These are phyloP conservation scores for Augochlorella aurata DNA, from an alignment of 2,888 invertebrate species.

Conservation along the genomic window DNA sequence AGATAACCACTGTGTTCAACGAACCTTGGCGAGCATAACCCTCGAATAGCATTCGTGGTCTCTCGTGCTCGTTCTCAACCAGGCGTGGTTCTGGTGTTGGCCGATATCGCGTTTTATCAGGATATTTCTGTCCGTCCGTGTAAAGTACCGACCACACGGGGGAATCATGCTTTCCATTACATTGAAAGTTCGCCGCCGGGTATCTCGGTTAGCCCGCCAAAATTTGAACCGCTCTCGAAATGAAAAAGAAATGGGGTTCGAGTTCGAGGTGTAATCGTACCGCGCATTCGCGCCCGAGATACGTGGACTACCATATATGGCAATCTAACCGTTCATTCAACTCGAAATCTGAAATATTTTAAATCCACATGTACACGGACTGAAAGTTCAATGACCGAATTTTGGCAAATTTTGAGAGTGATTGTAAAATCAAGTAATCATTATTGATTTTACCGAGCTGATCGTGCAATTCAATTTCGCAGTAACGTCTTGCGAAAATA, in stretches of 20 bases:
- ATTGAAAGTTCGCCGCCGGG: slow-evolving; percentile 35
- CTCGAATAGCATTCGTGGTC: slow-evolving; percentile 49
- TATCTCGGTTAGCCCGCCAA: slow-evolving; percentile 54
- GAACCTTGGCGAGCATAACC: slow-evolving; percentile 58
- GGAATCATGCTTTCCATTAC: neutral
- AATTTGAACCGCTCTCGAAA: slow-evolving; percentile 48
- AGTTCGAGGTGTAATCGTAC: slow-evolving; percentile 28
- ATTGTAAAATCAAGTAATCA: neutral
- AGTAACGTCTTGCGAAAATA: slow-evolving; percentile 21
- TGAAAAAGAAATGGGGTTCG: slow-evolving; percentile 18
- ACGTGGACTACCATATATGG: slow-evolving; percentile 61
- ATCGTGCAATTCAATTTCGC: neutral
- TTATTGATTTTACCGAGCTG: neutral
- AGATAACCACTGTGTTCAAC: slow-evolving; percentile 42
- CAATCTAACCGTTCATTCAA: slow-evolving; percentile 15
- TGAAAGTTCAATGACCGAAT: neutral
- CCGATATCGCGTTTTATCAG: slow-evolving; percentile 55
- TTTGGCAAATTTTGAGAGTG: neutral
- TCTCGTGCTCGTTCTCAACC: slow-evolving; percentile 40
- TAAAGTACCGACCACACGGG: neutral
- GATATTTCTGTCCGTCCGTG: slow-evolving; percentile 36
- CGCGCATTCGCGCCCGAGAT: slow-evolving; percentile 55
- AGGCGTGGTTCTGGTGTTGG: slow-evolving; percentile 59
- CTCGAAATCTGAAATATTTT: neutral
- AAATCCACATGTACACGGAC: neutral